Conservation (phyloP, 2,113 vertebrate genomes). For the Junco hyemalis region DNA sequence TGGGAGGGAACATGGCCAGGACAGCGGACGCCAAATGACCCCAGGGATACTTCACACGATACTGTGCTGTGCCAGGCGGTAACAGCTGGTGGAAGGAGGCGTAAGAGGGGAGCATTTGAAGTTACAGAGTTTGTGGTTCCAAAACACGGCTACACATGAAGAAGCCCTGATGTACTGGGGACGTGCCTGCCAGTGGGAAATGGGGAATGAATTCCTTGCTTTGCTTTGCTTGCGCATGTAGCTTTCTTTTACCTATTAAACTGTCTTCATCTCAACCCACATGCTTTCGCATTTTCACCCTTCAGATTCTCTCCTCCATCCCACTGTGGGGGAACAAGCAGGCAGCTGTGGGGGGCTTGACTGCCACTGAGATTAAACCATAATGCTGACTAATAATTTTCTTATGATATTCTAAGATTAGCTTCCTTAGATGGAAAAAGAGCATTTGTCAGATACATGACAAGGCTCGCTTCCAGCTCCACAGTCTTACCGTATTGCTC, state of each 20-base stretch:
- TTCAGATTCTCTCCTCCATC: not conserved
- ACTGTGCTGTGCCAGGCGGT: rapidly evolving
- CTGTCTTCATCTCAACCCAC: not conserved
- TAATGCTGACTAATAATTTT: not conserved
- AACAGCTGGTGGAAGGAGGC: not conserved
- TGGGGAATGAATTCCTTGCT: not conserved
- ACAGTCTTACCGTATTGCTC: conserved; percentile 84
- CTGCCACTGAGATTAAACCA: not conserved
- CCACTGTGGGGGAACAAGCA: rapidly evolving
- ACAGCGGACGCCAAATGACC: not conserved
- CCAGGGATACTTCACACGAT: not conserved
- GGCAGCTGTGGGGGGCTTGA: rapidly evolving
- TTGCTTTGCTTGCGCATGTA: not conserved
- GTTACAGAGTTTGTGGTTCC: rapidly evolving
- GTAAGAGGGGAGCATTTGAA: not conserved
- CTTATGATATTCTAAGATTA: not conserved
- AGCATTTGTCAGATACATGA: not conserved
- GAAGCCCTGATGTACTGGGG: not conserved
- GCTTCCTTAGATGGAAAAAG: not conserved
- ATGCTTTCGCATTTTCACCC: rapidly evolving
- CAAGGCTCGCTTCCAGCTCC: not conserved
- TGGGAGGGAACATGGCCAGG: not conserved
- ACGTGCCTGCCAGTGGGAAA: not conserved
- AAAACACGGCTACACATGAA: rapidly evolving
- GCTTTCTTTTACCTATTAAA: not conserved